A percentile compares a stretch with the other conserved stretches of the same genome.
Evolutionary conservation across 2,888 invertebrate species (phyloP).

Genomic region (Phaonia tiefii): DNA sequence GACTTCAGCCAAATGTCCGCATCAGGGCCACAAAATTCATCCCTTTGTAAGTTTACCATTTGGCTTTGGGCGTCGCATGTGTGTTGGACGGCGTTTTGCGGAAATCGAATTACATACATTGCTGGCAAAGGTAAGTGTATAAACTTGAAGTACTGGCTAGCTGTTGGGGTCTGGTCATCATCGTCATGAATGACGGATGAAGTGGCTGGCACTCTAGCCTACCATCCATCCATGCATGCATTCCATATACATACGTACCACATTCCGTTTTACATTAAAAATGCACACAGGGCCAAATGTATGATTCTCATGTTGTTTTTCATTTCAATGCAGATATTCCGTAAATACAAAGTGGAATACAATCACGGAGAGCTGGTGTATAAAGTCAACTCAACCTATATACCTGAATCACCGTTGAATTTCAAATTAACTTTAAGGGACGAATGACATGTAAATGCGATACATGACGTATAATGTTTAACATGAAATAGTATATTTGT

Average conservation of each 20-base stretch:
- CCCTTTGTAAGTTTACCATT: slow-evolving; percentile 89
- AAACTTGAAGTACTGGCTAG: neutral
- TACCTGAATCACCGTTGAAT: slow-evolving; percentile 86
- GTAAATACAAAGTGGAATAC: slow-evolving; percentile 87
- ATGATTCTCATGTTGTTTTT: neutral
- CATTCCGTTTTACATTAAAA: slow-evolving; percentile 28
- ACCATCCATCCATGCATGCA: neutral
- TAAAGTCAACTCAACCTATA: slow-evolving; percentile 88
- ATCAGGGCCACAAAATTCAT: slow-evolving; percentile 84
- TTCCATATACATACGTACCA: neutral
- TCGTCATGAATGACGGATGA: neutral
- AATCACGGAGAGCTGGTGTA: slow-evolving; percentile 85
- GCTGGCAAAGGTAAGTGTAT: slow-evolving; percentile 84
- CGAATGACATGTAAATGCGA: slow-evolving; percentile 68
- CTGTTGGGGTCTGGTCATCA: neutral
- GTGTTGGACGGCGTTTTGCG: slow-evolving; percentile 90
- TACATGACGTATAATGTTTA: neutral
- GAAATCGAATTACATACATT: slow-evolving; percentile 89
- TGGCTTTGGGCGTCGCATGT: slow-evolving; percentile 89
- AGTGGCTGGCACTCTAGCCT: neutral
- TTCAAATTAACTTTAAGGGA: slow-evolving; percentile 83
- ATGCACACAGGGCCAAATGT: slow-evolving; percentile 24
- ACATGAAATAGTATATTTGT: slow-evolving; percentile 11
- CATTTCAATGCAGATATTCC: slow-evolving; percentile 84
- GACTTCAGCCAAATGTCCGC: slow-evolving; percentile 73